Evolutionary conservation across 2,797 vertebrate species (phyloP).

Genomic region (Sparidentex hasta): DNA sequence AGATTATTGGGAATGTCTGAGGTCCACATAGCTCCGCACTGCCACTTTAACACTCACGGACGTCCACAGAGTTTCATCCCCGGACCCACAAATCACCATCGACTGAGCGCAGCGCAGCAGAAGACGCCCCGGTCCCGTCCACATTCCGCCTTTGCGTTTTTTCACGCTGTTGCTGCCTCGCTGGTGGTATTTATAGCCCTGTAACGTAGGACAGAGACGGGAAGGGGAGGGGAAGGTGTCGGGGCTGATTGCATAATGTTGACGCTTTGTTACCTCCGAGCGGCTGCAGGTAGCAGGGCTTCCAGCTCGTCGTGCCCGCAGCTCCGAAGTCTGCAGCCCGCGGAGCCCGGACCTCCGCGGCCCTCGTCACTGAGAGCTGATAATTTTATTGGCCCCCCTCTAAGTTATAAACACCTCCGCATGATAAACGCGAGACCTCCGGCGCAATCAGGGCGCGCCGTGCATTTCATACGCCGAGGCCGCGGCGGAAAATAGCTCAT

Average conservation of each 20-base stretch:
- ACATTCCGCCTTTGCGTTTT: conserved; percentile 57
- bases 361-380: conserved; percentile 56
- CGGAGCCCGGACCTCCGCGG: conserved; percentile 34
- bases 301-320: conserved; percentile 36
- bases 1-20: conserved; percentile 22
- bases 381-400: conserved; percentile 62
- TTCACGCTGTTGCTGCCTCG: conserved; percentile 61
- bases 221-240: conserved; percentile 2
- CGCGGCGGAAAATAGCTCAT: conserved; percentile 59
- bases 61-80: conserved; percentile 12
- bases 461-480: conserved; percentile 29
- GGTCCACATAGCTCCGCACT: conserved; percentile 20
- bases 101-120: conserved; percentile 37
- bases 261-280: conserved; percentile 63
- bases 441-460: conserved; percentile 28
- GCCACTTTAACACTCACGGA: not conserved
- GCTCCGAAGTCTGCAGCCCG: conserved; percentile 52
- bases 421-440: conserved; percentile 43
- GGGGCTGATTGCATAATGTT: conserved; percentile 69
- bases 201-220: conserved; percentile 31
- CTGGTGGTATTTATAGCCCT: conserved; percentile 72
- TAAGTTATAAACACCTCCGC: conserved; percentile 59
- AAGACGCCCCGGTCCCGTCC: conserved; percentile 44
- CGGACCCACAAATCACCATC: conserved; percentile 32
- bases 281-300: conserved; percentile 53